Conservation (phyloP, 2,888 invertebrate species). For the Lithophane ornitopus region DNA sequence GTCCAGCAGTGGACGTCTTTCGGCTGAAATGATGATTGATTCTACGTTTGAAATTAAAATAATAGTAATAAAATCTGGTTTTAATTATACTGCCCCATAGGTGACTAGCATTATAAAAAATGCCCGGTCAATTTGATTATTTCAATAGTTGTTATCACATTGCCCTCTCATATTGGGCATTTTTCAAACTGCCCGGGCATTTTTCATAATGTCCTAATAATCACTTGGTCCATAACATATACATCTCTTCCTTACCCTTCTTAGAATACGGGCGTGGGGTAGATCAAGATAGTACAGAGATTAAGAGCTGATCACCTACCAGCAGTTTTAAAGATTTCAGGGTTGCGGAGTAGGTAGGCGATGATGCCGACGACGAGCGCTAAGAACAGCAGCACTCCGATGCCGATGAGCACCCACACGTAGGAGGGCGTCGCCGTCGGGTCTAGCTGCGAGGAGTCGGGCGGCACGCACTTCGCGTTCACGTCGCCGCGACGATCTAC, state of each 20-base stretch:
- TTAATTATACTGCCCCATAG: too few species aligned
- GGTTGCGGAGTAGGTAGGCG: conserved; percentile 73
- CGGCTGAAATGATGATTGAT: too few species aligned
- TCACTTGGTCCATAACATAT: too few species aligned
- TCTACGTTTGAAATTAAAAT: too few species aligned
- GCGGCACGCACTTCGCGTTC: conserved; percentile 72
- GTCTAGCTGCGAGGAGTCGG: conserved; percentile 54
- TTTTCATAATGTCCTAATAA: too few species aligned
- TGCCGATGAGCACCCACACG: conserved; percentile 74
- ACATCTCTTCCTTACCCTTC: background rate
- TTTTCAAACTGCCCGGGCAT: too few species aligned
- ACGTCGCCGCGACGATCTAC: conserved; percentile 70
- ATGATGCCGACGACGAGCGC: conserved; percentile 66
- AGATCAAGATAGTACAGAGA: background rate
- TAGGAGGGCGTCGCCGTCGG: conserved; percentile 65
- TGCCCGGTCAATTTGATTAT: too few species aligned
- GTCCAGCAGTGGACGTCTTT: too few species aligned
- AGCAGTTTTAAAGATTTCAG: conserved; percentile 75
- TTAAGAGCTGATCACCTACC: conserved; percentile 56
- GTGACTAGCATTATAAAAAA: too few species aligned
- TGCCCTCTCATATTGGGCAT: too few species aligned
- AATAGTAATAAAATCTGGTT: too few species aligned
- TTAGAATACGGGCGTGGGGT: background rate
- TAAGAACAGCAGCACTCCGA: conserved; percentile 68
- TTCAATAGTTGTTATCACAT: too few species aligned